phyloP scores from a whole-genome alignment of 2,888 invertebrate species.

The Lymantria monacha region DNA sequence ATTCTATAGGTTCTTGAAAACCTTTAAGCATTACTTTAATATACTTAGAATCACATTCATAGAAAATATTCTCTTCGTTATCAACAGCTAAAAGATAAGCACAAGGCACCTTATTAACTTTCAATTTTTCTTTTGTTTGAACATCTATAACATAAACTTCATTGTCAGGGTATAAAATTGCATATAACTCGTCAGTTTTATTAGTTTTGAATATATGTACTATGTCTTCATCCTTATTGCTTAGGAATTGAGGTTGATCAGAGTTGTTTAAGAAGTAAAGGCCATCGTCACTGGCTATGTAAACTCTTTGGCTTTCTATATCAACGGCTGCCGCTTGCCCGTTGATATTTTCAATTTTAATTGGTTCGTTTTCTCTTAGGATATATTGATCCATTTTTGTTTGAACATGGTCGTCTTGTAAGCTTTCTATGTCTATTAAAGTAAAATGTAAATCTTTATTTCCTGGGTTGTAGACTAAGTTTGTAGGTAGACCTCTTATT shows the following conservation, averaged over 20 bases:
- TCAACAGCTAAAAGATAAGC: conserved; percentile 71
- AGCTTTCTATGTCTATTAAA: conserved; percentile 63
- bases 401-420: conserved; percentile 67
- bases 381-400: conserved; percentile 75
- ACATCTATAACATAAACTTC: conserved; percentile 59
- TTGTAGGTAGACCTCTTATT: conserved; percentile 71
- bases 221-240: conserved; percentile 68
- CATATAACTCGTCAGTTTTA: conserved; percentile 56
- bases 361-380: conserved; percentile 52
- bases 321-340: conserved; percentile 72
- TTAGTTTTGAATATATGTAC: conserved; percentile 64
- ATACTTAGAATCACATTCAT: conserved; percentile 74
- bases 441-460: conserved; percentile 65
- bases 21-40: conserved; percentile 67
- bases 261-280: conserved; percentile 55
- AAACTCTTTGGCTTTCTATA: conserved; percentile 51
- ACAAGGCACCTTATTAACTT: conserved; percentile 60
- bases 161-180: conserved; percentile 64
- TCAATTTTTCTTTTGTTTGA: conserved; percentile 56
- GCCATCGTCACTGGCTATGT: conserved; percentile 66
- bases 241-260: conserved; percentile 54
- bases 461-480: conserved; percentile 55
- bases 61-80: conserved; percentile 59
- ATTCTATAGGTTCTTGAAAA: conserved; percentile 70
- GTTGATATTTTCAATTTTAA: conserved; percentile 60